Base-by-base conservation (phyloP, 1,140 invertebrate species). In the Drosophila pectinifera region DNA sequence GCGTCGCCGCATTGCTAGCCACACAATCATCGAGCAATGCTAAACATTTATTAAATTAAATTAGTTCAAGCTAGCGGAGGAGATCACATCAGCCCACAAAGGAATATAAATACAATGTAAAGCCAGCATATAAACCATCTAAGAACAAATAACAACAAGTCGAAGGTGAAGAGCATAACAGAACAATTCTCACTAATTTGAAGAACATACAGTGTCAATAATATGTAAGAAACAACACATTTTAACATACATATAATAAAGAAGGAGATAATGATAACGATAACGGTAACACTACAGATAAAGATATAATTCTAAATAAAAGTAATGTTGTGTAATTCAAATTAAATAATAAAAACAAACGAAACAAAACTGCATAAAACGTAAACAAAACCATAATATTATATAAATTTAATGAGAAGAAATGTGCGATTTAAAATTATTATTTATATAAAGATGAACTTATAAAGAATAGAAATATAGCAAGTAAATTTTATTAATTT, bases 251-350 rank as follows among this genome's bases (percentile, higher is more conserved):
- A 76, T 64, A 56, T 31, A 48, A 34, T 61, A 73, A 73, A 62
- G 31, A 59, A 59, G 42, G 67, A 73, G 59, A n/a, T n/a, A n/a
- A n/a, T n/a, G 65, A 67, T 54, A 67, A 68, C 36, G 68, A 77
- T 73, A 81, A 76, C 16, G 45, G 76, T 77, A 85, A 78, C 24
- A 39, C 38, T 74, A 54, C 48, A 46, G 69, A 86, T 81, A 82
- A 83, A 61, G 72, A 84, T 86, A 51, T 51, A 88, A 88, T 83
- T 72, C 61, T 57, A 70, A 69, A 70, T 69, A 55, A 86, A 82
- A 90, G 73, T 74, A 91, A 91, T 79, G 84, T 89, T 89, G 84
- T 84, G 84, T 89, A 89, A 89, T 89, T 89, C 84, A 89, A 89
- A 78, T 84, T 84, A 80, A 88, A 83, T 76, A 73, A 65, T 11